A percentile compares a stretch with the other conserved stretches of the same genome.
These are phyloP conservation scores for Parasteatoda lunata DNA, from an alignment of 2,888 invertebrate species.

Conservation along the genomic window DNA sequence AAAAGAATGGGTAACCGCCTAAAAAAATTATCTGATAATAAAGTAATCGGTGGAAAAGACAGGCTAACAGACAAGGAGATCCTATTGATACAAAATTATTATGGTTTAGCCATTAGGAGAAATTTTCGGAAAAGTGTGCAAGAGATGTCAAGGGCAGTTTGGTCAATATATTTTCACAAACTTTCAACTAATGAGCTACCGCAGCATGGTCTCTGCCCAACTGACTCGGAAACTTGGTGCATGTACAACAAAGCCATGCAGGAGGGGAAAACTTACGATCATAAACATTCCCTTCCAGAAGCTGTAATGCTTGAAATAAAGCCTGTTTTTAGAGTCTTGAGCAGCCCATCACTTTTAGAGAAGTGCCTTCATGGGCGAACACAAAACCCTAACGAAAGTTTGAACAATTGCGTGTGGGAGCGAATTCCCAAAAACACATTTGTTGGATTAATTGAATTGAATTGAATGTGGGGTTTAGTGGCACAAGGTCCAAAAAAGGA, in stretches of 20 bases:
- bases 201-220: constrained; percentile 15
- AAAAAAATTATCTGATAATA: neutral
- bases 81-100: neutral
- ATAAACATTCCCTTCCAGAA: constrained; percentile 14
- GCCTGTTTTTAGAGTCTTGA: neutral
- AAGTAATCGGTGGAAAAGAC: neutral
- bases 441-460: too few species aligned
- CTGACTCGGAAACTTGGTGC: constrained; percentile 12
- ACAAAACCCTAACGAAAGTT: constrained; percentile 29
- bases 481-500: too few species aligned
- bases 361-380: constrained; percentile 9
- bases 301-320: constrained; percentile 4
- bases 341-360: neutral
- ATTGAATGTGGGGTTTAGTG: too few species aligned
- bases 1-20: neutral
- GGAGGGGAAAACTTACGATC: neutral
- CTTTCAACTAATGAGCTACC: neutral
- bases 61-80: neutral
- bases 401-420: constrained; percentile 14
- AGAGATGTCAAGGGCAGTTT: neutral
- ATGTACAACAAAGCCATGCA: neutral
- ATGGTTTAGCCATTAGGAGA: constrained; percentile 6
- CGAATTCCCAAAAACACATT: constrained; percentile 21
- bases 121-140: neutral
- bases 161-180: constrained; percentile 22